A percentile compares a stretch with the other conserved stretches of the same genome.
Evolutionary conservation across 2,888 invertebrate species (phyloP).

Genomic region (Torymus tubicola): DNA sequence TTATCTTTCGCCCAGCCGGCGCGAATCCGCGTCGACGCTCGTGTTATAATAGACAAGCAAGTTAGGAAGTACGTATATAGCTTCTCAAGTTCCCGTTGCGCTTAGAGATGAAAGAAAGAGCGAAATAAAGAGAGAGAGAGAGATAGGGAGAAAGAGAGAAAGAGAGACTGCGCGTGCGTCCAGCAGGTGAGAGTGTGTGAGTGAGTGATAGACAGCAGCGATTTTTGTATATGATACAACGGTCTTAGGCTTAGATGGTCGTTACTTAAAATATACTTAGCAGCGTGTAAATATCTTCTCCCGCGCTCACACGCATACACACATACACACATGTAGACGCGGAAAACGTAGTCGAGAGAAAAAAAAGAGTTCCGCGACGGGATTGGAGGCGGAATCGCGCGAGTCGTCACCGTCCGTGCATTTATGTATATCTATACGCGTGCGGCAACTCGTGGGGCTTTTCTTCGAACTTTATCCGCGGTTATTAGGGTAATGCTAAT

Average conservation of each 20-base stretch:
- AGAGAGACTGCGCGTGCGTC: slow-evolving; percentile 7
- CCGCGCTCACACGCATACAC: background rate
- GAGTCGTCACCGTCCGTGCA: background rate
- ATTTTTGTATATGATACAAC: slow-evolving; percentile 40
- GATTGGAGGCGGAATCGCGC: slow-evolving; percentile 53
- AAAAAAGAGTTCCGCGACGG: slow-evolving; percentile 49
- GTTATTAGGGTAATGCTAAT: background rate
- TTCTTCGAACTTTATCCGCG: background rate
- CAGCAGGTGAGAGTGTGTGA: background rate
- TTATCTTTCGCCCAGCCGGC: slow-evolving; percentile 2
- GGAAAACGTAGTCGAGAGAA: slow-evolving; percentile 45
- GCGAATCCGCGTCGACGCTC: slow-evolving; percentile 5
- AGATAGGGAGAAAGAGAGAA: background rate
- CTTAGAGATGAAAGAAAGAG: slow-evolving; percentile 17
- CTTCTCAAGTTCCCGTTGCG: slow-evolving; percentile 60
- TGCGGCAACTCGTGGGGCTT: no score
- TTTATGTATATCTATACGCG: no score
- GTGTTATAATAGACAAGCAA: slow-evolving; percentile 46
- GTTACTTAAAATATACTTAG: slow-evolving; percentile 54
- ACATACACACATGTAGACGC: background rate
- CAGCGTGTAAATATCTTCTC: slow-evolving; percentile 48
- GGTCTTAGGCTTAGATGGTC: slow-evolving; percentile 45
- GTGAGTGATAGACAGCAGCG: slow-evolving; percentile 2
- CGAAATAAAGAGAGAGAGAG: background rate
- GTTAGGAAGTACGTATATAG: slow-evolving; percentile 58